Base-by-base conservation (phyloP, 2,888 invertebrate genomes). In the Polydrusus pterygomalis region DNA sequence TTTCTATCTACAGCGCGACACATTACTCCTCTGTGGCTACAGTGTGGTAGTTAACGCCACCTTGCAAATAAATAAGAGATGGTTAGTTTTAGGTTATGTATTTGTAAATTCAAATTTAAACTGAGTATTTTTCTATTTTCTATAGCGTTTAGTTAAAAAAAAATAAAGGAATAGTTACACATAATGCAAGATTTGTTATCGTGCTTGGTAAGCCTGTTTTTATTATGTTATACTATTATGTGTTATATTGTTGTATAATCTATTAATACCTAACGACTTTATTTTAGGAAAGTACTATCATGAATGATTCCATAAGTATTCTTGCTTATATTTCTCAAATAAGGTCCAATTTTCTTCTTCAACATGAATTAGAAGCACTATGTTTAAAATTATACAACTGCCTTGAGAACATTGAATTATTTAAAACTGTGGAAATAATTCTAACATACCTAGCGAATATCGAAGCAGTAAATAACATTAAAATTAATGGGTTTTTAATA, bases 401-500 rank as follows among this genome's bases (percentile, higher is more conserved):
- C 20, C 34, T 73, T 18, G 51, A 67, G 60, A 40, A 13, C 54
- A n/a, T 17, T 11, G 8, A 60, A 15, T 0, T 11, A 43, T 34
- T 11, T 2, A 10, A 20, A 17, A 15, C 25, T 17, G 38, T 58
- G 40, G 58, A 69, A 15, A 60, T 3, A 11, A 43, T 56, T 56
- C 17, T 38, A 13, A 25, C 38, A 34, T 40, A 30, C 20, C 40
- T 72, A 6, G 11, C 5, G 15, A 43, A 10, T 20, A 20, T 71
- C 79, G 56, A 74, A 56, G 67, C 17, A 0, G 5, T 30, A 11
- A 40, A 56, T 9, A 54, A 2, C 15, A 8, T 72, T 15, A 17
- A 13, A 0, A 9, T 64, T 8, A 64, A 54, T n/a, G 38, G n/a
- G 6, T 70, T 65, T 60, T 70, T 58, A 17, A 70, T 80, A 49